These are phyloP conservation scores for Papilio helenus DNA, from an alignment of 1,140 invertebrate species.

Conservation along the genomic window DNA sequence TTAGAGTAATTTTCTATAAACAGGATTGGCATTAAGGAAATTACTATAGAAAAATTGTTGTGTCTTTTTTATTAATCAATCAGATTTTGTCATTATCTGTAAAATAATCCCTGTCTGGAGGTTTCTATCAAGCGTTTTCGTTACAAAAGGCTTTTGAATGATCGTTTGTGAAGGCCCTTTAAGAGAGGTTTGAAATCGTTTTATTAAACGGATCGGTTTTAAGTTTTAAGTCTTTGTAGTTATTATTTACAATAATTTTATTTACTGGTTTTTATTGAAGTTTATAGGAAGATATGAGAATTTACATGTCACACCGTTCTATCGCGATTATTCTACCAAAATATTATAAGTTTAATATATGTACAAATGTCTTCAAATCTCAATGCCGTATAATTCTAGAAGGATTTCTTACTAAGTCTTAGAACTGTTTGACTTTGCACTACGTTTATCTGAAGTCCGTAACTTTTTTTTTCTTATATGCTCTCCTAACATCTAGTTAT, in stretches of 20 bases:
- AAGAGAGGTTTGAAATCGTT: conserved; percentile 12
- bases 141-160: conserved; percentile 11
- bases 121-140: not conserved
- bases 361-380: no score
- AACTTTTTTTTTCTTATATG: not conserved
- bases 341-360: no score
- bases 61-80: not conserved
- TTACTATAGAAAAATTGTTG: no score
- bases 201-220: conserved; percentile 1
- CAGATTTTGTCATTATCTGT: not conserved
- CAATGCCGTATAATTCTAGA: not conserved
- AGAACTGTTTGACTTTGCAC: not conserved
- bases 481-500: not conserved
- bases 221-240: not conserved
- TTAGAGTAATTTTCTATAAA: no score
- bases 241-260: not conserved
- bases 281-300: no score
- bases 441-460: not conserved
- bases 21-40: no score
- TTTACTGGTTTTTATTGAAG: not conserved
- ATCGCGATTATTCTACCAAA: no score
- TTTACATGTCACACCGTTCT: no score
- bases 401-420: not conserved
- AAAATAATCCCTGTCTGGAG: not conserved
- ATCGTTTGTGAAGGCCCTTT: conserved; percentile 9